These are phyloP conservation scores for Aphidoletes aphidimyza DNA, from an alignment of 2,888 invertebrate genomes.

Conservation along the genomic window DNA sequence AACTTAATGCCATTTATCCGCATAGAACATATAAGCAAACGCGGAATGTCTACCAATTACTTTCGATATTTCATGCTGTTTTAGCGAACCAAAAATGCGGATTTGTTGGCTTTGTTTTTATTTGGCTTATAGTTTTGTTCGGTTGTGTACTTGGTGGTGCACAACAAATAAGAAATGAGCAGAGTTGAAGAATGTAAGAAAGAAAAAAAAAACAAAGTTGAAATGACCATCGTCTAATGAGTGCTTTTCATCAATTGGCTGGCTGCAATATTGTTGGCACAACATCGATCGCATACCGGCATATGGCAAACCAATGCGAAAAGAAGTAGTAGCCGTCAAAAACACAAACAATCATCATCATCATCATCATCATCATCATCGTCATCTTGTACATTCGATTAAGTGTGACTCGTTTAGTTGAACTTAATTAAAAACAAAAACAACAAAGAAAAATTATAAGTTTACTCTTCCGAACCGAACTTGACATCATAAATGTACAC, in stretches of 20 bases:
- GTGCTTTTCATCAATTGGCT: not conserved
- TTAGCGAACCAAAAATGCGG: too few species aligned
- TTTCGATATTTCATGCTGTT: too few species aligned
- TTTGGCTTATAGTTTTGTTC: not conserved
- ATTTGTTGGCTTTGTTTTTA: too few species aligned
- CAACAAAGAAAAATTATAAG: slow-evolving; percentile 38
- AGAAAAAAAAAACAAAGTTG: not conserved
- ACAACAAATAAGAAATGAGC: not conserved
- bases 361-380: too few species aligned
- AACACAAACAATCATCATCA: slow-evolving; percentile 48
- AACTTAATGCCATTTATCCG: too few species aligned
- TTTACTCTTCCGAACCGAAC: not conserved
- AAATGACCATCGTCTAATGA: not conserved
- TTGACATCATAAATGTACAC: slow-evolving; percentile 29
- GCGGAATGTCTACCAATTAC: too few species aligned
- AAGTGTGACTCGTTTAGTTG: slow-evolving; percentile 33
- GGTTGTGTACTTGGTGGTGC: not conserved
- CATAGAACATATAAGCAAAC: too few species aligned
- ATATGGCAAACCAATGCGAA: not conserved
- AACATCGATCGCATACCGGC: not conserved
- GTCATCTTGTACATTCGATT: slow-evolving; percentile 51
- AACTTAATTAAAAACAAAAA: slow-evolving; percentile 37
- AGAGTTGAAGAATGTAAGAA: too few species aligned
- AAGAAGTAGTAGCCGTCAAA: slow-evolving; percentile 44
- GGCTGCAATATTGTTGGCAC: not conserved